Evolutionary conservation across 2,113 vertebrate genomes (phyloP).

Genomic region (Ptyas mucosa): DNA sequence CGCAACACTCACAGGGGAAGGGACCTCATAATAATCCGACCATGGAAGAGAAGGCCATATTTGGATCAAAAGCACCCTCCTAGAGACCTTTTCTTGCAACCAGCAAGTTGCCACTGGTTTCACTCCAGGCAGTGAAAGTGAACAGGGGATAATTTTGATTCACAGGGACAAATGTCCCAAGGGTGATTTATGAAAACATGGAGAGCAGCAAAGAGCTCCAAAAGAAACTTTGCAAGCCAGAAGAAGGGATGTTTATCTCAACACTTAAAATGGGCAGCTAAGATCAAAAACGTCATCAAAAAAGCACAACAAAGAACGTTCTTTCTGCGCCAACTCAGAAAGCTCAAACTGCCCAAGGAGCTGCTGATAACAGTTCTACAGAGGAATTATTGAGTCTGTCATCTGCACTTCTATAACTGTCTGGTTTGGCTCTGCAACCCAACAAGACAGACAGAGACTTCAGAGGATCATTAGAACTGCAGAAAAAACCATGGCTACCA

Average conservation of each 20-base stretch:
- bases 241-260: not conserved
- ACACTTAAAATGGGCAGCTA: too few relatives aligned
- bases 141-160: not conserved
- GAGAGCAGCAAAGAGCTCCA: not conserved
- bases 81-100: not conserved
- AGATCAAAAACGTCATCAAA: too few relatives aligned
- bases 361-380: too few relatives aligned
- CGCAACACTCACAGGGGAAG: not conserved
- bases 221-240: not conserved
- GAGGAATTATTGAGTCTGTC: too few relatives aligned
- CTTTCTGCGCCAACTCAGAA: too few relatives aligned
- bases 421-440: too few relatives aligned
- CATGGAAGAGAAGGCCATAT: not conserved
- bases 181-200: not conserved
- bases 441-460: too few relatives aligned
- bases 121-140: not conserved
- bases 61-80: not conserved
- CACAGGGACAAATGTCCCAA: not conserved
- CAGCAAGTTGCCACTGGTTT: not conserved
- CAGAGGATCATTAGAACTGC: too few relatives aligned
- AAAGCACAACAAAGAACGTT: too few relatives aligned
- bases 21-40: not conserved
- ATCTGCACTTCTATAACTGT: too few relatives aligned
- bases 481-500: too few relatives aligned
- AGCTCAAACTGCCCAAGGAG: too few relatives aligned